Evolutionary conservation across 2,888 invertebrate genomes (phyloP).

Genomic region (Hoplodrina ambigua): DNA sequence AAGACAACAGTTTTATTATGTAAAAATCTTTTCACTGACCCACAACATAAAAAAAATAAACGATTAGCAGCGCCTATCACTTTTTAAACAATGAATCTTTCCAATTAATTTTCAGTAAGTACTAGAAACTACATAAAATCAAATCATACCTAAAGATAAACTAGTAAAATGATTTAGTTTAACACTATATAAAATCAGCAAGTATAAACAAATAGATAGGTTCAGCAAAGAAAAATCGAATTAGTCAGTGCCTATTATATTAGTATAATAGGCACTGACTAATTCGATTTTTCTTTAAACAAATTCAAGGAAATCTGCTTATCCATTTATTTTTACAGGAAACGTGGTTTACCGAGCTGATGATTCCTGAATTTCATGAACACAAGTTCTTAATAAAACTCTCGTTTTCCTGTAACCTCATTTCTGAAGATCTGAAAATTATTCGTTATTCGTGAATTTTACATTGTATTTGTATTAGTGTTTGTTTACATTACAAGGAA

Average conservation of each 20-base stretch:
- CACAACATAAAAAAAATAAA: too few relatives aligned
- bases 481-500: not conserved
- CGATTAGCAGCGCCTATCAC: too few relatives aligned
- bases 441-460: not conserved
- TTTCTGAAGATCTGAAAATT: constrained; percentile 24
- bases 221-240: too few relatives aligned
- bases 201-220: constrained; percentile 2
- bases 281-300: constrained; percentile 16
- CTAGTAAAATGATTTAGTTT: not conserved
- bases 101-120: not conserved
- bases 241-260: too few relatives aligned
- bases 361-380: constrained; percentile 42
- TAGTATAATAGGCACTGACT: constrained; percentile 24
- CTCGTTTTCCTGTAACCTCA: constrained; percentile 43
- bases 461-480: constrained; percentile 5
- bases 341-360: constrained; percentile 27
- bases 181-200: not conserved
- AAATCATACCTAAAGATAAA: constrained; percentile 13
- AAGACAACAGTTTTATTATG: too few relatives aligned
- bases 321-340: constrained; percentile 45
- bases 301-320: constrained; percentile 43
- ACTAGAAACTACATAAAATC: not conserved
- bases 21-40: too few relatives aligned
- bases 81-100: too few relatives aligned
- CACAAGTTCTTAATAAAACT: constrained; percentile 9